Evolutionary conservation across 2,113 vertebrate species (phyloP).

Genomic region (Pterocles gutturalis): DNA sequence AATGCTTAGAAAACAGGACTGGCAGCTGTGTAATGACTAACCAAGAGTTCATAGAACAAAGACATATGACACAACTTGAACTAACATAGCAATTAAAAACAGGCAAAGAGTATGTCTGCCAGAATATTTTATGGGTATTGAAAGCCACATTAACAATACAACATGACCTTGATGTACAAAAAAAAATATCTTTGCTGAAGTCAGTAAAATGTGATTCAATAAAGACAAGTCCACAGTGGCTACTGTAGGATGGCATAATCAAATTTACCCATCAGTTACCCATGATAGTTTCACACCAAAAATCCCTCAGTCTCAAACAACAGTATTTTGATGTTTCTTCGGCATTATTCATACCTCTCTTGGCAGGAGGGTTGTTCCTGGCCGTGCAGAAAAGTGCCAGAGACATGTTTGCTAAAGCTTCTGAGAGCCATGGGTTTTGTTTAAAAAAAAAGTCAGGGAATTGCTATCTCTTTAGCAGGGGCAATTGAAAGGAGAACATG

Average conservation of each 20-base stretch:
- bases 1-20: not conserved
- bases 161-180: not conserved
- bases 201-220: slow-evolving; percentile 20
- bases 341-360: not conserved
- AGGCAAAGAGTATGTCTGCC: not conserved
- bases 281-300: not conserved
- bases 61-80: not conserved
- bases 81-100: not conserved
- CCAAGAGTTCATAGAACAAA: not conserved
- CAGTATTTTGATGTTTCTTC: not conserved
- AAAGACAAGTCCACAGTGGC: slow-evolving; percentile 23
- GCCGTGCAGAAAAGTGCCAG: not conserved
- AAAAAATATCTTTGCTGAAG: not conserved
- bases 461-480: not conserved
- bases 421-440: not conserved
- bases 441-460: not conserved
- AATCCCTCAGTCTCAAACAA: not conserved
- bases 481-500: not conserved
- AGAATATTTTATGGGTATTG: not conserved
- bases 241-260: slow-evolving; percentile 30
- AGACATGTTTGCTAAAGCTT: not conserved
- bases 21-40: not conserved
- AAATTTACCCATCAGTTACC: not conserved
- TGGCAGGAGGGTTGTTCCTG: not conserved
- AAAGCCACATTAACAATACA: slow-evolving; percentile 29